A percentile compares a stretch with the other conserved stretches of the same genome.
phyloP scores from a whole-genome alignment of 37 sponge, comb jelly and placozoan species.

The Dysidea cf. avara region DNA sequence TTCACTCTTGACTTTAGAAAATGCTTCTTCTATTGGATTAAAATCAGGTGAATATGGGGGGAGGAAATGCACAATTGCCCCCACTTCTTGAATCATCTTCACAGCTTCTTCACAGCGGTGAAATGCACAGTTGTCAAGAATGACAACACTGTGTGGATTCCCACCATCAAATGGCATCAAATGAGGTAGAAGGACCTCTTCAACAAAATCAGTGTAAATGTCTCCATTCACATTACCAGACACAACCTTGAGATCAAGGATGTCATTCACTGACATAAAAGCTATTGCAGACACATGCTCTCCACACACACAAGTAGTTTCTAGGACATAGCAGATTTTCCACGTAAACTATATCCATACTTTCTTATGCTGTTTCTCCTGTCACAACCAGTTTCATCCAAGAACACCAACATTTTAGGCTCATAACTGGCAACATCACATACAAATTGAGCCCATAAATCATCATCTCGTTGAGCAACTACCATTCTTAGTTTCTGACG shows the following conservation, averaged over 20 bases:
- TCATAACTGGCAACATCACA: no score
- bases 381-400: no score
- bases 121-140: constrained; percentile 41
- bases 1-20: constrained; percentile 33
- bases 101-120: constrained; percentile 24
- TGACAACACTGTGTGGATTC: constrained; percentile 25
- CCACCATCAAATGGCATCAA: constrained; percentile 28
- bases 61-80: constrained; percentile 25
- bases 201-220: constrained; percentile 13
- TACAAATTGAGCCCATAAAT: no score
- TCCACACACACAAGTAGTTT: no score
- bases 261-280: constrained; percentile 28
- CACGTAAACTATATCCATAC: no score
- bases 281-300: constrained; percentile 39
- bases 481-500: no score
- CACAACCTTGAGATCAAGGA: constrained; percentile 26
- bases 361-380: no score
- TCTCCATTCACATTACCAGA: constrained; percentile 29
- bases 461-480: no score
- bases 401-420: no score
- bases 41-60: constrained; percentile 24
- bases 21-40: constrained; percentile 30
- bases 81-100: constrained; percentile 12
- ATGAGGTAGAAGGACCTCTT: constrained; percentile 29
- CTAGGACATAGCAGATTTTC: no score